Evolutionary conservation across 1,140 invertebrate species (phyloP), one percentile per base, ranked within the genome.

Genomic region (Bicyclus anynana): DNA sequence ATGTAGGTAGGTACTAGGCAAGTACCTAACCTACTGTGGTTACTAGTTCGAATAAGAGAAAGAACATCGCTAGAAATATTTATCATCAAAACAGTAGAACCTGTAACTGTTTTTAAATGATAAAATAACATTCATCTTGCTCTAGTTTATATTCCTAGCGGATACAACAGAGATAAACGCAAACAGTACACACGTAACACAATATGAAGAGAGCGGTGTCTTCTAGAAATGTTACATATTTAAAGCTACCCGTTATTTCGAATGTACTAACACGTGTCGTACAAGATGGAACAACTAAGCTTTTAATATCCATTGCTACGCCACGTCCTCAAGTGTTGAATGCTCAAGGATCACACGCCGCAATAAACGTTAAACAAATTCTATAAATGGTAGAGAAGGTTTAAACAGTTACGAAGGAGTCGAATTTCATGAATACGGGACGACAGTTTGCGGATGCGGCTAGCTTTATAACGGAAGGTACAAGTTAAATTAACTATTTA

Each of bases 181-280:
- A 47, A 13, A 16, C 29, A 37, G 20, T 14, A 40, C 10, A 35
- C 44, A 35, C 27, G 23, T 50, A 57, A 49, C 33, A 26, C 50
- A 48, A 50, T 52, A 52, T 56, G 33, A 49, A 27, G 51, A 62
- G 54, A 50, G 57, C 35, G 35, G n/a, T 20, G 50, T 57, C 44
- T 57, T 50, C 26, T 35, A 62, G 54, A 62, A 56, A 50, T 62
- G 44, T 49, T 62, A 20, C 50, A 58, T 50, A 62, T 51, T 62
- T 53, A 53, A 57, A 53, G 33, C 26, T 29, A 29, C 9, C 20
- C n/a, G 33, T 6, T 33, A 29, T 42, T 7, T 35, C 26, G 40
- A 48, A 2, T 27, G n/a, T 17, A 38, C 2, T 40, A 29, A 23
- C 50, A 59, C 23, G 18, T 29, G 18, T 38, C 27, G 7, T 10